Evolutionary conservation across 2,797 vertebrate species (phyloP), one percentile per base, ranked within the genome.

Genomic region (Myoxocephalus aenaeus): DNA sequence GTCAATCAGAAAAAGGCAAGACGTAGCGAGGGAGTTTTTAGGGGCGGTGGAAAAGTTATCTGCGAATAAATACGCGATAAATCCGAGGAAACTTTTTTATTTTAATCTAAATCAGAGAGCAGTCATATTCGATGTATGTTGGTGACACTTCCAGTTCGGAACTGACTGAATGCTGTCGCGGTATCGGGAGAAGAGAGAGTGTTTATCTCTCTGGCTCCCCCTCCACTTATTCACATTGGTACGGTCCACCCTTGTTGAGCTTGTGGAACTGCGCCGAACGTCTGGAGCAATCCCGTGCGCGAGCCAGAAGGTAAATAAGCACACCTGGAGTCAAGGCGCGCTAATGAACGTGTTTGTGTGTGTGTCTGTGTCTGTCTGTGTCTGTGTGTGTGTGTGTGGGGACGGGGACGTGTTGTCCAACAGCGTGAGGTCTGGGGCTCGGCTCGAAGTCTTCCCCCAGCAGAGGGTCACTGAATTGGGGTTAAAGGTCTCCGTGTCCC

Each of bases 1-100:
- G 92, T 94, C 95, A 94, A 93, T 95, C 92, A 93, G 48, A 50
- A 90, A 90, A 87, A 72, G 57, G 58, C 71, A 73, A 70, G 75
- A 68, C 17, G 84, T 80, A 44, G 27, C 50, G 36, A 67, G 44
- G 72, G 56, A 86, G 67, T 46, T 70, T 78, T 40, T 64, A 79
- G 85, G 91, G 88, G 85, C 22, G 83, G 18, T 63, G 2, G 3
- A 1, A 46, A 71, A 86, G 42, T 82, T 75, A 17, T 4, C 3
- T 2, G 3, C 12, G 1, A 2, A 7, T 40, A 58, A 59, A 64
- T 20, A 0, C 2, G 4, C 2, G 9, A 20, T 0, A 7, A 32
- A 6, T 1, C 0, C 3, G 0, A 6, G 5, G 2, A 17, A 44
- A 44, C 5, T 20, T 20, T 3, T 7, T 7, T 3, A 1, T 27